Evolutionary conservation across 2,888 invertebrate species (phyloP), one percentile per base, ranked within the genome.

Genomic region (Drosophila demipolita): DNA sequence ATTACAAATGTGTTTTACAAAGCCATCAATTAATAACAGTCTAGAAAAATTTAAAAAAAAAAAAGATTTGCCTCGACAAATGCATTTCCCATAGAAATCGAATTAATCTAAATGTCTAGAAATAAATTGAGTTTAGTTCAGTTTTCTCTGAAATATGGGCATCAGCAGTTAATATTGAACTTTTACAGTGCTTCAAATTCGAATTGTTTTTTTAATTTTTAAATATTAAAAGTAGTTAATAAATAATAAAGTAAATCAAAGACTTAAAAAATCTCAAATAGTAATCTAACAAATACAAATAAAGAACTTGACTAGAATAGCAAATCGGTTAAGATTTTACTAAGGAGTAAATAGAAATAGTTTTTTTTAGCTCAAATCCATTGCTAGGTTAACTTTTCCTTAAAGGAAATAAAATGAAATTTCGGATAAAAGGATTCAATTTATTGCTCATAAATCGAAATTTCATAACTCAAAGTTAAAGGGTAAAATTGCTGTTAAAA

Each of bases 1-100:
- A 57, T 61, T 48, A 33, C 40, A 69, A 66, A 66, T 66, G 42
- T 32, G 29, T 63, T 36, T 36, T 29, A 36, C 63, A 59, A 35
- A 35, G 45, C 45, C 12, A 36, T 45, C 33, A 38, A 38, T 33
- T 38, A 66, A 29, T 20, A 33, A n/a, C 33, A 33, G 32, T 33
- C 45, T 20, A 26, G 15, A 29, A n/a, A 23, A 40, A 54, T 0
- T 26, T 9, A 38, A 33, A 36, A 23, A 33, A 36, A 12, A 17
- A 26, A 66, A 50, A 42, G n/a, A 17, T 3, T 49, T 23, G 23
- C 33, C n/a, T 12, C n/a, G 4, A 32, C 36, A 33, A 62, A 66
- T 23, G 12, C 45, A n/a, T 17, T 23, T 40, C 7, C 12, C 36
- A 36, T 23, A 1, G 8, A 40, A 63, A 52, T 45, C 32, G 33